Evolutionary conservation across 1,140 invertebrate species (phyloP).

Genomic region (Cylas formicarius): DNA sequence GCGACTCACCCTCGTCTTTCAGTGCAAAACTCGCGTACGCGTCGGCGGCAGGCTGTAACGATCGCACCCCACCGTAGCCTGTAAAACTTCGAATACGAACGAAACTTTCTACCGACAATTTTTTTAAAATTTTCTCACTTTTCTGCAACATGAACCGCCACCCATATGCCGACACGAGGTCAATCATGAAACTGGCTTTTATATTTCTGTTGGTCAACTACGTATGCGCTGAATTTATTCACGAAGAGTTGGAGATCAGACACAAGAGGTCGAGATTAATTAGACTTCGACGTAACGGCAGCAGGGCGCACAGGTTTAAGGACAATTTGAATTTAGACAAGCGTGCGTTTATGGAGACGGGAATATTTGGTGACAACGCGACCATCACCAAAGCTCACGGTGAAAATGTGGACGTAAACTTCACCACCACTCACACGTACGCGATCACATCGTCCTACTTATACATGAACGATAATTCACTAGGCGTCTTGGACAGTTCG

Average conservation of each 20-base stretch:
- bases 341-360: constrained; percentile 12
- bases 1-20: constrained; percentile 22
- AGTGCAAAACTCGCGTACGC: constrained; percentile 22
- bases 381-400: constrained; percentile 14
- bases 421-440: constrained; percentile 25
- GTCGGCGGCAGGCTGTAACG: constrained; percentile 15
- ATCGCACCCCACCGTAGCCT: constrained; percentile 12
- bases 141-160: constrained; percentile 4
- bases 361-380: constrained; percentile 13
- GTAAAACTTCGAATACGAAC: constrained; percentile 16
- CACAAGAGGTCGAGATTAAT: constrained; percentile 30
- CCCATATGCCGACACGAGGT: constrained; percentile 8
- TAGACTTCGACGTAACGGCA: constrained; percentile 25
- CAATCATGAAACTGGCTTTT: constrained; percentile 14
- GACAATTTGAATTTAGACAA: constrained; percentile 15
- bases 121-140: constrained; percentile 5
- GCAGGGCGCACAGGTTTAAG: constrained; percentile 20
- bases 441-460: constrained; percentile 29
- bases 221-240: constrained; percentile 19
- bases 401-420: constrained; percentile 15
- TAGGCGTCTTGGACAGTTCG: constrained; percentile 12
- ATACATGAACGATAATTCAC: constrained; percentile 23
- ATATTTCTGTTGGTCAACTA: constrained; percentile 20
- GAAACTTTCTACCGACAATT: constrained; percentile 19
- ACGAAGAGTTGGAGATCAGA: constrained; percentile 24